phyloP scores from a whole-genome alignment of 2,888 invertebrate species.

The Myopa tessellatipennis region DNA sequence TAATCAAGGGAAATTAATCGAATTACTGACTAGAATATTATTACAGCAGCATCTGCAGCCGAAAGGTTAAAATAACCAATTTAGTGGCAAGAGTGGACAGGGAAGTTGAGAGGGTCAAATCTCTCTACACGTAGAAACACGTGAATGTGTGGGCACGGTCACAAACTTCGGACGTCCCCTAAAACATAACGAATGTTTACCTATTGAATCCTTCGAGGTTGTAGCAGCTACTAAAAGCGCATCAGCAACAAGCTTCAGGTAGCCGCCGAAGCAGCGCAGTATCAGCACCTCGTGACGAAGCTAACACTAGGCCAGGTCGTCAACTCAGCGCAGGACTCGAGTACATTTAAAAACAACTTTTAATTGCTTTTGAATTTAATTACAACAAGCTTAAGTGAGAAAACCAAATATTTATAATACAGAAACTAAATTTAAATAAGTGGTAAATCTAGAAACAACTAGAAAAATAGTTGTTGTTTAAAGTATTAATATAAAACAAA shows the following conservation, averaged over 20 bases:
- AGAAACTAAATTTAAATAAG: neutral
- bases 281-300: neutral
- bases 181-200: neutral
- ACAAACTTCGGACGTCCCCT: neutral
- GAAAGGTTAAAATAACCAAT: neutral
- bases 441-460: no score
- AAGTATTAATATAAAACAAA: no score
- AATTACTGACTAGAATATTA: neutral
- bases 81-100: neutral
- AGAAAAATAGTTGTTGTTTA: no score
- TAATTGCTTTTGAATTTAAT: constrained; percentile 33
- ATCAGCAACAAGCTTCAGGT: neutral
- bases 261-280: neutral
- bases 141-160: no score
- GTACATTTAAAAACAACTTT: neutral
- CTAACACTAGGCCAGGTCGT: neutral
- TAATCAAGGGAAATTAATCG: neutral
- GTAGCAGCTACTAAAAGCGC: no score
- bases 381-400: constrained; percentile 1
- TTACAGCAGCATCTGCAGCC: neutral
- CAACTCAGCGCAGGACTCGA: neutral
- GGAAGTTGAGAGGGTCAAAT: neutral
- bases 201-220: constrained; percentile 20
- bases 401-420: neutral
- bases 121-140: no score